Evolutionary conservation across 2,888 invertebrate species (phyloP).

Genomic region (Nemoura dubitans): DNA sequence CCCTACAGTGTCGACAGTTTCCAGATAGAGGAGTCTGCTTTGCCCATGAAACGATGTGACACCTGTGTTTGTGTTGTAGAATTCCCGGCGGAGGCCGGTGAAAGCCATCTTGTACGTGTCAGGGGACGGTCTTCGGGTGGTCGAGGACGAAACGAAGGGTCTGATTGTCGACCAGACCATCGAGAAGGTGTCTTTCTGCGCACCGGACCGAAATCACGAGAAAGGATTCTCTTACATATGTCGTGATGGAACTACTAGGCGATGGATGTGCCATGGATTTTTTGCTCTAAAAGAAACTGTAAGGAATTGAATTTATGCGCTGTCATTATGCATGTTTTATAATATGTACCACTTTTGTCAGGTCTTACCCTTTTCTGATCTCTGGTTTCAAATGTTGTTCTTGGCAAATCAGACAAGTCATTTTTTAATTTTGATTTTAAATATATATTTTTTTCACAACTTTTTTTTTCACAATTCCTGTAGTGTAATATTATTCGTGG

Average conservation of each 20-base stretch:
- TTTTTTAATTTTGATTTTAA: background rate
- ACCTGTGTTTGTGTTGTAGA: slow-evolving; percentile 64
- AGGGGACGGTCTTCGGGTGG: slow-evolving; percentile 95
- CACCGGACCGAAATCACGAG: slow-evolving; percentile 97
- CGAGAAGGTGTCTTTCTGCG: slow-evolving; percentile 99
- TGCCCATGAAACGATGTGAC: background rate
- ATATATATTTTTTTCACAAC: background rate
- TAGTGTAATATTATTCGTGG: too few relatives aligned
- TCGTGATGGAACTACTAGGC: slow-evolving; percentile 95
- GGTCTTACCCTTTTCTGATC: too few relatives aligned
- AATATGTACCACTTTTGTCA: too few relatives aligned
- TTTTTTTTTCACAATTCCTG: background rate
- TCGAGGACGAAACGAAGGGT: slow-evolving; percentile 98
- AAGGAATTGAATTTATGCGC: too few relatives aligned
- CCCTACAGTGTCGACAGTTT: too few relatives aligned
- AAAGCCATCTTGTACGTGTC: slow-evolving; percentile 89
- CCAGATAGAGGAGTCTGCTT: too few relatives aligned
- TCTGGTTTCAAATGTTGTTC: background rate
- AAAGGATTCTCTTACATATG: slow-evolving; percentile 99
- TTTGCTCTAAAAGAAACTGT: slow-evolving; percentile 92
- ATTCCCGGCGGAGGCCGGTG: slow-evolving; percentile 88
- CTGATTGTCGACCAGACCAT: slow-evolving; percentile 99
- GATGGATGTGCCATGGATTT: slow-evolving; percentile 99
- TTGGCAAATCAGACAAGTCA: background rate
- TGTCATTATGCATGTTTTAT: slow-evolving; percentile 5